Evolutionary conservation across 2,888 invertebrate species (phyloP).

Genomic region (Herminia tarsipennalis): DNA sequence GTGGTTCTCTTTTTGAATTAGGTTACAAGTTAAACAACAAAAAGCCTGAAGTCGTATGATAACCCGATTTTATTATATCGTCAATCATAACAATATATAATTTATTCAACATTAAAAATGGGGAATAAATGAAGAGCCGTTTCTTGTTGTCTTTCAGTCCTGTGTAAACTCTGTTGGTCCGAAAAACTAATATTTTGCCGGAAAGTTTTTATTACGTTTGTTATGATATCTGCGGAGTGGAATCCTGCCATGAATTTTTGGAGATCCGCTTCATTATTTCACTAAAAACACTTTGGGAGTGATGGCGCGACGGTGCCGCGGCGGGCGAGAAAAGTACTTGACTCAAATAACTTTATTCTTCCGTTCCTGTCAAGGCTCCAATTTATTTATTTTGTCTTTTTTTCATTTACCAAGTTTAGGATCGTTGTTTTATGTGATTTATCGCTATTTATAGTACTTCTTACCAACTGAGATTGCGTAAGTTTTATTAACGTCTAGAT

Average conservation of each 20-base stretch:
- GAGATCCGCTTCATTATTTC: constrained; percentile 51
- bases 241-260: constrained; percentile 53
- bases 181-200: constrained; percentile 63
- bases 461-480: too few relatives aligned
- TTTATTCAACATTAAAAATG: constrained; percentile 53
- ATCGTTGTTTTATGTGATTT: constrained; percentile 1
- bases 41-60: too few relatives aligned
- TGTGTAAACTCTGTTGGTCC: constrained; percentile 53
- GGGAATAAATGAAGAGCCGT: constrained; percentile 50
- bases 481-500: too few relatives aligned
- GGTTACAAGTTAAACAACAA: too few relatives aligned
- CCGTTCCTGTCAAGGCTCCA: constrained; percentile 38
- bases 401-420: constrained; percentile 8
- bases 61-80: constrained; percentile 33
- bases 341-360: constrained; percentile 46
- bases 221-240: constrained; percentile 58
- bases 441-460: neutral
- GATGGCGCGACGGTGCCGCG: constrained; percentile 12
- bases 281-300: constrained; percentile 51
- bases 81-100: constrained; percentile 46
- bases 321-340: constrained; percentile 30
- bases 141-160: constrained; percentile 59
- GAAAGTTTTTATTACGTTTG: constrained; percentile 66
- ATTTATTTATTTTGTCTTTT: constrained; percentile 40
- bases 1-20: too few relatives aligned